Evolutionary conservation across 2,113 vertebrate genomes (phyloP).

Genomic region (Oncorhynchus nerka): DNA sequence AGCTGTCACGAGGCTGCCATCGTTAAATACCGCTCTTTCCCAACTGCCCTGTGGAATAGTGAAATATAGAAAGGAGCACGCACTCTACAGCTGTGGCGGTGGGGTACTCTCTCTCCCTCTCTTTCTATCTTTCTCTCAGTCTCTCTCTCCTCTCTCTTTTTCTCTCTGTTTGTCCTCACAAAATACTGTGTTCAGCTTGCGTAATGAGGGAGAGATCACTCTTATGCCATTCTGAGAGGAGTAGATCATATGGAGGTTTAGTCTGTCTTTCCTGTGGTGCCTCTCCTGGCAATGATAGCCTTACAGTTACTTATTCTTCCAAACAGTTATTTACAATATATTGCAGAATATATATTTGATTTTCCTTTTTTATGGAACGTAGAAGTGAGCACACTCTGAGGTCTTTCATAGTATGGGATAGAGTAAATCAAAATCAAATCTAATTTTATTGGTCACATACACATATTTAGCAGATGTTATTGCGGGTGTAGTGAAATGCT

Average conservation of each 20-base stretch:
- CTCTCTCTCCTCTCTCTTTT: too few species aligned
- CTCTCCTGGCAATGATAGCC: slow-evolving; percentile 5
- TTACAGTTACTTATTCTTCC: not conserved
- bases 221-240: not conserved
- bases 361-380: too few species aligned
- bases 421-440: too few species aligned
- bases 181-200: not conserved
- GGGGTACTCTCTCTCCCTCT: not conserved
- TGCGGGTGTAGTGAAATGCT: too few species aligned
- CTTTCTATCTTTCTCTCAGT: not conserved
- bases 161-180: not conserved
- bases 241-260: not conserved
- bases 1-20: slow-evolving; percentile 43
- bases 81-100: not conserved
- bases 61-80: not conserved
- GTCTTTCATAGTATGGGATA: too few species aligned
- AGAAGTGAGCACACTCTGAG: too few species aligned
- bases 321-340: too few species aligned
- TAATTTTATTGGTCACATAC: too few species aligned
- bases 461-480: too few species aligned
- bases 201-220: slow-evolving; percentile 7
- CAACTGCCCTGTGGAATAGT: slow-evolving; percentile 17
- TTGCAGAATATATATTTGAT: too few species aligned
- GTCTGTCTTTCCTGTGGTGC: not conserved
- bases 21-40: slow-evolving; percentile 36